A percentile compares a stretch with the other conserved stretches of the same genome.
phyloP scores from a whole-genome alignment of 2,888 invertebrate species.

The Pyrgus malvae region DNA sequence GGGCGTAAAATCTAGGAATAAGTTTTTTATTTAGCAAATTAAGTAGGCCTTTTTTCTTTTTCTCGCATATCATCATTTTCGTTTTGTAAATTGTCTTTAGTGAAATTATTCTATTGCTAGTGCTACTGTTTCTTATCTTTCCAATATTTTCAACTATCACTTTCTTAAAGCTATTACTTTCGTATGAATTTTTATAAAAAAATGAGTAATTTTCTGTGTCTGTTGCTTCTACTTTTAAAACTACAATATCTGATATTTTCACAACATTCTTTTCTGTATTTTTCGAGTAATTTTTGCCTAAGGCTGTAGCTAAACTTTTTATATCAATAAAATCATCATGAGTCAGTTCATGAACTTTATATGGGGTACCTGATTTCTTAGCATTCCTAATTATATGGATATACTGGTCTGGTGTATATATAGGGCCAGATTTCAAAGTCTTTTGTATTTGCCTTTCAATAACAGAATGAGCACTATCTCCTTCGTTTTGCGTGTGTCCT shows the following conservation, averaged over 20 bases:
- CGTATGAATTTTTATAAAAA: background rate
- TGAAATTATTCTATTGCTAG: background rate
- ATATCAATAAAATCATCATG: conserved; percentile 29
- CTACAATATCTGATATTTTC: background rate
- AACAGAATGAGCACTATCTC: conserved; percentile 13
- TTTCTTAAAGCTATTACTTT: background rate
- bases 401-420: conserved; percentile 14
- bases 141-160: background rate
- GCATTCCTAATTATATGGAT: conserved; percentile 1
- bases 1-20: background rate
- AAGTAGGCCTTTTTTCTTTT: background rate
- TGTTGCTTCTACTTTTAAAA: background rate
- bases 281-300: background rate
- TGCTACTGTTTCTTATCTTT: background rate
- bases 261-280: background rate
- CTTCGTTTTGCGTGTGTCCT: conserved; percentile 20
- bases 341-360: conserved; percentile 23
- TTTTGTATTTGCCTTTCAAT: conserved; percentile 18
- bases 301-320: conserved; percentile 15
- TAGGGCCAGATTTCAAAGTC: conserved; percentile 15
- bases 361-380: conserved; percentile 24
- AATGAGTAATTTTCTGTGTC: background rate
- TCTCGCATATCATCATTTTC: background rate
- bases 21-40: background rate
- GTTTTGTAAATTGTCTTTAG: background rate